phyloP scores from a whole-genome alignment of 2,888 invertebrate genomes.

The Phyllotreta striolata region DNA sequence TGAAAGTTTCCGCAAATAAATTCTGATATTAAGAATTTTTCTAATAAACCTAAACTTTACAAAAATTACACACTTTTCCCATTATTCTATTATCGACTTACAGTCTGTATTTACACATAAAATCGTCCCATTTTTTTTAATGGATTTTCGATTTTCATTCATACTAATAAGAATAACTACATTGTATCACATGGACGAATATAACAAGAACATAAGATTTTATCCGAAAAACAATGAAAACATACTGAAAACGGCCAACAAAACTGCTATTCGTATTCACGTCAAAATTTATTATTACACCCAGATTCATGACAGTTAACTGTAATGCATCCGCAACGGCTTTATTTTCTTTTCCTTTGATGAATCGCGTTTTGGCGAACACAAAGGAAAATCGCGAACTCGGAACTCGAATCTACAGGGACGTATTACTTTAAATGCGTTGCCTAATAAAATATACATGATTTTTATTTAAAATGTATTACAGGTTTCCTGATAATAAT shows the following conservation, averaged over 20 bases:
- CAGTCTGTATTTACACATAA: too few relatives aligned
- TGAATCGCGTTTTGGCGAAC: slow-evolving; percentile 7
- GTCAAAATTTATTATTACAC: slow-evolving; percentile 16
- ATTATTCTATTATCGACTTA: too few relatives aligned
- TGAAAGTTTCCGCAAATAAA: too few relatives aligned
- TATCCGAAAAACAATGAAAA: slow-evolving; percentile 15
- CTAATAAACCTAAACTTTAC: too few relatives aligned
- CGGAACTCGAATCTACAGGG: background rate
- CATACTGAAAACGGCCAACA: background rate
- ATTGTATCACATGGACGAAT: background rate
- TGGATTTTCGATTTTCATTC: too few relatives aligned
- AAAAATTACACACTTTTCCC: too few relatives aligned
- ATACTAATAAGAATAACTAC: background rate
- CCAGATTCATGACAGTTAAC: slow-evolving; percentile 8
- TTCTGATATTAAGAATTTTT: too few relatives aligned
- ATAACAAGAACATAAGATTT: background rate
- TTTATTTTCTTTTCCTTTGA: slow-evolving; percentile 12
- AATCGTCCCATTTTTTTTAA: too few relatives aligned
- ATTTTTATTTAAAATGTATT: too few relatives aligned
- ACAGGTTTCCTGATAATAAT: too few relatives aligned
- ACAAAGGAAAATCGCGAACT: slow-evolving; percentile 5
- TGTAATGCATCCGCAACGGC: slow-evolving; percentile 8
- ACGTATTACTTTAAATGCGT: background rate
- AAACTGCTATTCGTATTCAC: slow-evolving; percentile 12
- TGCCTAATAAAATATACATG: background rate